A percentile compares a stretch with the other conserved stretches of the same genome.
Evolutionary conservation across 2,113 vertebrate species (phyloP).

Genomic region (Mandrillus leucophaeus): DNA sequence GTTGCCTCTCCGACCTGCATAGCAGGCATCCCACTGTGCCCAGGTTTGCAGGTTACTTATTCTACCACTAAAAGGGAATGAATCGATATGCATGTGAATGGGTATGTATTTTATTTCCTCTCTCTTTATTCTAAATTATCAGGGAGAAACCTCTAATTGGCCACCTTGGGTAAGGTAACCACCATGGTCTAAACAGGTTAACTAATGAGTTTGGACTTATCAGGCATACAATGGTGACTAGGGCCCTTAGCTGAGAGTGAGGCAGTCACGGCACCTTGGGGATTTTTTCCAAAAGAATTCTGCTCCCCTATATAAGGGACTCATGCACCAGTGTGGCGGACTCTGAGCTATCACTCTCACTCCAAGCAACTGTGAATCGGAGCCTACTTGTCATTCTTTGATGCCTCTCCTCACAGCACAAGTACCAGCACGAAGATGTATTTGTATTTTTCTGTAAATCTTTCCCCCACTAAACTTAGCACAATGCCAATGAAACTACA

Average conservation of each 20-base stretch:
- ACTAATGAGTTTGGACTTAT: not conserved
- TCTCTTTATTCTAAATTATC: not conserved
- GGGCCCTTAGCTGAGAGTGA: not conserved
- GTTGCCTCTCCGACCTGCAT: accelerated
- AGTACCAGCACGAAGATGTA: not conserved
- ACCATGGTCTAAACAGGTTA: not conserved
- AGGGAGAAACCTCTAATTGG: not conserved
- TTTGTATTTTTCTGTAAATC: not conserved
- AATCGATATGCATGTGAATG: not conserved
- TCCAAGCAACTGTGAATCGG: not conserved
- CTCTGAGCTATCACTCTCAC: not conserved
- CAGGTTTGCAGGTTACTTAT: accelerated
- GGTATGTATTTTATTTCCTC: not conserved
- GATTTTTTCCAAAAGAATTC: not conserved
- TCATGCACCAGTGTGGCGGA: accelerated
- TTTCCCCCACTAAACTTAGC: not conserved
- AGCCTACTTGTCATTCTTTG: not conserved
- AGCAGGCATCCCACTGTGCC: not conserved
- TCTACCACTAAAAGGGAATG: not conserved
- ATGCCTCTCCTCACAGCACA: not conserved
- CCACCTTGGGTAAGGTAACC: not conserved
- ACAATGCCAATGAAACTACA: not conserved
- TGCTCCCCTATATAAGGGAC: not conserved
- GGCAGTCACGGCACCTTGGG: not conserved
- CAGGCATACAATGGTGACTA: not conserved